Base-by-base conservation (phyloP, 92 coral and sea anemone species). In the Epizoanthus scotinus region DNA sequence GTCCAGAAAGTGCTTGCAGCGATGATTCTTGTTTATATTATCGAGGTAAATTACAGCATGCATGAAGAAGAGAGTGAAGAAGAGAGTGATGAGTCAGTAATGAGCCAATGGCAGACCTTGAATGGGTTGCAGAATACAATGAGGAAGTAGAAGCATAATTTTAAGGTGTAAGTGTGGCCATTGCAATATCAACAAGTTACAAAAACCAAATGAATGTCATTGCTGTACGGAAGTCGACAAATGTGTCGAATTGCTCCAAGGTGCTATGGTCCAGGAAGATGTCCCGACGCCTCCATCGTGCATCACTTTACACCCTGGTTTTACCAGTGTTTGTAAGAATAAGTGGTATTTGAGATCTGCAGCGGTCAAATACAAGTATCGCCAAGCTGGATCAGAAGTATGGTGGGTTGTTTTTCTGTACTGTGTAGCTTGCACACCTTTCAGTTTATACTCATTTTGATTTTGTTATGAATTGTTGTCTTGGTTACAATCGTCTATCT, bases 301-400 rank as follows among this genome's bases (percentile, higher is more conserved):
- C 44, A 24, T 52, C 64, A 73, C 64, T 27, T 38, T 24, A 6
- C 40, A 52, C 36, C 79, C 79, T 14, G 79, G 64, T 42, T 73
- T 73, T 73, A 19, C 27, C 27, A 42, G 20, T 18, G 65, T 53
- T 3, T 66, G 71, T 66, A 27, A 5, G 42, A 59, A 50, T 20
- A 73, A 73, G 53, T 73, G 79, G 79, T 52, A n/a, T 3, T 62
- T n/a, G n/a, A n/a, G n/a, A n/a, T n/a, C n/a, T n/a, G 78, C 63
- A 72, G 78, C 78, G 17, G 63, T 31, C 78, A 72, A 72, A 56
- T 72, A 73, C n/a, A 67, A 71, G 54, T 81, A 81, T 63, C 26
- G 67, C 38, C 78, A 67, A 69, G 70, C 85, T 50, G 78, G 77
- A 50, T 66, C 63, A 29, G 85, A 81, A 70, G 85, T 42, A 10